phyloP scores from a whole-genome alignment of 2,113 vertebrate genomes.

The Chloropsis cyanopogon region DNA sequence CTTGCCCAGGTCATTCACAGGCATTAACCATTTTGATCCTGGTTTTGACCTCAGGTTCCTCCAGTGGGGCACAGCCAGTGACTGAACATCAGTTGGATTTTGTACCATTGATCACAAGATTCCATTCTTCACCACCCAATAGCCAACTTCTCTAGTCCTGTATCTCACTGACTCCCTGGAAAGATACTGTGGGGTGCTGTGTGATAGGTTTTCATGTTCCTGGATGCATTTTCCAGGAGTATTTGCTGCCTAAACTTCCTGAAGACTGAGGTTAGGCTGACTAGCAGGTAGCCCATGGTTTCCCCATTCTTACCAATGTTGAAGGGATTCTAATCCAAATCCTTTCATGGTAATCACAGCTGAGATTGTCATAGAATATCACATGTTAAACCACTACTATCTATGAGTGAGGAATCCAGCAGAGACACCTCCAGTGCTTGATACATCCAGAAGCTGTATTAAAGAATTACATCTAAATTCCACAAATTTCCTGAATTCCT shows the following conservation, averaged over 20 bases:
- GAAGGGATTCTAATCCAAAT: neutral
- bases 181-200: neutral
- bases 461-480: neutral
- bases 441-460: neutral
- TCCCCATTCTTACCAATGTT: neutral
- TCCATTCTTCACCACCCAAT: neutral
- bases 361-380: neutral
- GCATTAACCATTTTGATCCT: neutral
- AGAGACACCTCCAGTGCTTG: neutral
- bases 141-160: neutral
- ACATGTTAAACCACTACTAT: neutral
- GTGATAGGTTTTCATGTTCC: neutral
- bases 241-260: neutral
- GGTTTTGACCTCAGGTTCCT: neutral
- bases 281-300: neutral
- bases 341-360: neutral
- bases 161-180: neutral
- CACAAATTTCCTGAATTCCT: neutral
- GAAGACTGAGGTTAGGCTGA: neutral
- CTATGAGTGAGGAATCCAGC: neutral
- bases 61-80: neutral
- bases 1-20: neutral
- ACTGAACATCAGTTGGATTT: neutral
- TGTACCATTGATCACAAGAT: neutral
- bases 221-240: neutral